Conservation (phyloP, 2,797 vertebrate genomes). For the Pteronotus mesoamericanus region DNA sequence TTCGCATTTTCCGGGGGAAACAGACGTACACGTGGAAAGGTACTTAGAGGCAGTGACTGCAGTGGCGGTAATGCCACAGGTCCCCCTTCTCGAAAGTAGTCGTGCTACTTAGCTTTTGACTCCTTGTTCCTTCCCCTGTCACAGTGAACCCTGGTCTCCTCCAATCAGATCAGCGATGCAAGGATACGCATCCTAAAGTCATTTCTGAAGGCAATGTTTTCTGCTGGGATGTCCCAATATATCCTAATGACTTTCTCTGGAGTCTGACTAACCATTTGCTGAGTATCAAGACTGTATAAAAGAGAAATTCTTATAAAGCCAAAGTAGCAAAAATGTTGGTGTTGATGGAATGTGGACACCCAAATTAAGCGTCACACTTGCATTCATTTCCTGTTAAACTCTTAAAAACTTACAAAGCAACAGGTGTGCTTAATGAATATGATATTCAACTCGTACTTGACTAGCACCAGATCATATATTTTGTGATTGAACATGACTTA, state of each 20-base stretch:
- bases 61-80: not conserved
- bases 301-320: constrained; percentile 26
- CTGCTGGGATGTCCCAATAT: constrained; percentile 50
- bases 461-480: constrained; percentile 79
- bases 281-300: constrained; percentile 28
- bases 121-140: constrained; percentile 80
- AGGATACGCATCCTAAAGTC: constrained; percentile 66
- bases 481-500: constrained; percentile 74
- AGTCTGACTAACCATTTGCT: constrained; percentile 44
- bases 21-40: not conserved
- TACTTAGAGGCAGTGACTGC: not conserved
- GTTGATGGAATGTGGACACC: constrained; percentile 33
- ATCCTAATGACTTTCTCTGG: constrained; percentile 9
- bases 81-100: not conserved
- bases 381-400: constrained; percentile 60
- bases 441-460: constrained; percentile 70
- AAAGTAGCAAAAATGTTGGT: constrained; percentile 13
- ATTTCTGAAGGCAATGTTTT: constrained; percentile 64
- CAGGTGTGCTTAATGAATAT: constrained; percentile 53
- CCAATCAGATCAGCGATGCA: constrained; percentile 76
- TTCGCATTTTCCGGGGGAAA: constrained; percentile 28
- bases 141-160: constrained; percentile 93
- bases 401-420: constrained; percentile 61
- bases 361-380: constrained; percentile 51
- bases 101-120: constrained; percentile 59